Evolutionary conservation across 2,113 vertebrate genomes (phyloP).

Genomic region (Eupsittula cactorum): DNA sequence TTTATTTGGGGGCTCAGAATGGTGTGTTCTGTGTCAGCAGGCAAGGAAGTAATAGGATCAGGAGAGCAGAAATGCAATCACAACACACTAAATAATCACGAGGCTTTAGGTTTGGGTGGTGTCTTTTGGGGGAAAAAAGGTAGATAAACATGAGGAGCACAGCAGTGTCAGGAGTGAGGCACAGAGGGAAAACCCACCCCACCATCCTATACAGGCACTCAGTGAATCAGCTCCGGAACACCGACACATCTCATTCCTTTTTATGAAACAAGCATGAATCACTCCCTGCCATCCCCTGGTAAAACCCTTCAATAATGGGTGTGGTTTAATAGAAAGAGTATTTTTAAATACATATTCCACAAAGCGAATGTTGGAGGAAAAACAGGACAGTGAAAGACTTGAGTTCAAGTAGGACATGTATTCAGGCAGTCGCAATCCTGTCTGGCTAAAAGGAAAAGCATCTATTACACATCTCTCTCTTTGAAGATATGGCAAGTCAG

Average conservation of each 20-base stretch:
- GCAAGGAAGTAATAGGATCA: slow-evolving; percentile 6
- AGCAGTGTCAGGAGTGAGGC: not conserved
- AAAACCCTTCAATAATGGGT: not conserved
- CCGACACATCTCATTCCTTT: not conserved
- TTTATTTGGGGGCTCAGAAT: slow-evolving; percentile 76
- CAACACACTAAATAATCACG: slow-evolving; percentile 1
- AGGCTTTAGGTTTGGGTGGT: not conserved
- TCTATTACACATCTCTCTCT: fast-evolving
- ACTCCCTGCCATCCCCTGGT: not conserved
- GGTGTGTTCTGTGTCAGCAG: slow-evolving; percentile 63
- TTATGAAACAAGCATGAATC: not conserved
- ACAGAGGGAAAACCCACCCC: not conserved
- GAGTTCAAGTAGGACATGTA: not conserved
- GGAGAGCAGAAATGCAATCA: slow-evolving; percentile 51
- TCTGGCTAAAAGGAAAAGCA: not conserved
- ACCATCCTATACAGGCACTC: not conserved
- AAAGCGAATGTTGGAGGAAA: not conserved
- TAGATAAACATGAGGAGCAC: not conserved
- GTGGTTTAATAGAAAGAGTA: not conserved
- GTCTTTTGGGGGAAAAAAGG: not conserved
- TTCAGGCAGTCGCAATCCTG: not conserved
- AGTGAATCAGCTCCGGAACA: slow-evolving; percentile 23
- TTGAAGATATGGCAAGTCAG: not conserved
- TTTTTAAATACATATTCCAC: not conserved
- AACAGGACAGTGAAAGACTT: not conserved